Evolutionary conservation across 2,797 vertebrate species (phyloP).

Genomic region (Platyrinchus mystaceus): DNA sequence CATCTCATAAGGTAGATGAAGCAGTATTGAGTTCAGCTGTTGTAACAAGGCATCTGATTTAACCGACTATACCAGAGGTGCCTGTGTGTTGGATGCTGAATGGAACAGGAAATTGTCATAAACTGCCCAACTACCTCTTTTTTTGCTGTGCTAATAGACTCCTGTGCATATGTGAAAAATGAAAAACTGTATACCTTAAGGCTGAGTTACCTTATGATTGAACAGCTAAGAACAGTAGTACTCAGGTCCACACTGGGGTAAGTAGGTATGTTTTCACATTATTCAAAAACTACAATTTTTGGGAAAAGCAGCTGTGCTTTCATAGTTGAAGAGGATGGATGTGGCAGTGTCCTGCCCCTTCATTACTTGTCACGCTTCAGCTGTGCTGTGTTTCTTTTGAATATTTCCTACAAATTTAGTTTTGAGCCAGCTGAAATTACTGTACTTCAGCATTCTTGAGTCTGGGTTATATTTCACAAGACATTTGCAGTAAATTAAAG

Average conservation of each 20-base stretch:
- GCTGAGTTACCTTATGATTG: background rate
- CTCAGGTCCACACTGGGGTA: background rate
- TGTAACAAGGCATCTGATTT: background rate
- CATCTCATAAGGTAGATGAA: background rate
- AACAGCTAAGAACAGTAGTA: background rate
- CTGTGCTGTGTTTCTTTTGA: background rate
- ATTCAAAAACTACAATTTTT: background rate
- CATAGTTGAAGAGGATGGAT: background rate
- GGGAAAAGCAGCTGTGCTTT: background rate
- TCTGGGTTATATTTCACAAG: background rate
- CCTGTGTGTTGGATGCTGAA: background rate
- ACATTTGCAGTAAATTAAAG: background rate
- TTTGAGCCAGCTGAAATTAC: background rate
- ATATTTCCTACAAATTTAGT: background rate
- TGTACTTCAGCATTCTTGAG: background rate
- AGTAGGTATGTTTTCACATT: background rate
- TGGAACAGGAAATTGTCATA: background rate
- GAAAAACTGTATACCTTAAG: background rate
- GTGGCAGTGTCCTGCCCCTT: background rate
- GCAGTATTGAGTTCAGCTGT: background rate
- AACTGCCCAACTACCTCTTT: background rate
- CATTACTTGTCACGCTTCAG: rapidly evolving
- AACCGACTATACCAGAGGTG: background rate
- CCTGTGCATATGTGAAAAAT: background rate
- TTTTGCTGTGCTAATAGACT: background rate